Evolutionary conservation across 2,888 invertebrate genomes (phyloP).

Genomic region (Eurytoma californica): DNA sequence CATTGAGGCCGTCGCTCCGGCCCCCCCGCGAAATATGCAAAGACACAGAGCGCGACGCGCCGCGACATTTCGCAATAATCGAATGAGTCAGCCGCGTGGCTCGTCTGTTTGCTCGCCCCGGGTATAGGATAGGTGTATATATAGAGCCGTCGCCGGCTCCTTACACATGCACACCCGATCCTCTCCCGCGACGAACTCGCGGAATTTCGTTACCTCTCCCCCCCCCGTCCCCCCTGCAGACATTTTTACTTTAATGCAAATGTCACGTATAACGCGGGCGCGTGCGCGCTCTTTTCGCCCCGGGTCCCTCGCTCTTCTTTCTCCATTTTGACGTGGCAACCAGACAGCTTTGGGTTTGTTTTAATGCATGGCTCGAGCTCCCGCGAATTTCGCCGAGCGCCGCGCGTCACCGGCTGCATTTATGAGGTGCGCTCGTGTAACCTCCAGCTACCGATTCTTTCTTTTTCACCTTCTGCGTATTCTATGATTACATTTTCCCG

Average conservation of each 20-base stretch:
- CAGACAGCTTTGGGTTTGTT: constrained; percentile 33
- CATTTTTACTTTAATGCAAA: constrained; percentile 39
- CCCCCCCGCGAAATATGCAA: background rate
- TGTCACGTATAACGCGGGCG: constrained; percentile 34
- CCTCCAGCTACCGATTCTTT: too few species aligned
- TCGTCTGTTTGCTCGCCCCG: background rate
- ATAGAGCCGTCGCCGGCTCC: background rate
- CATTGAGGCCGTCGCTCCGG: constrained; percentile 4
- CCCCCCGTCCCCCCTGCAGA: background rate
- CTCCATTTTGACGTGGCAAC: background rate
- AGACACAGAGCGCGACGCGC: background rate
- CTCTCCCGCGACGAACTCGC: background rate
- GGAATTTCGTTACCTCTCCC: background rate
- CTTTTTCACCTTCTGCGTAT: too few species aligned
- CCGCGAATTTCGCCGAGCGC: background rate
- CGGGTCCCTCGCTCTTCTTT: constrained; percentile 24
- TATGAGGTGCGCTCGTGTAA: too few species aligned
- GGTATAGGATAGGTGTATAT: background rate
- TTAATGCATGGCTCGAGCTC: constrained; percentile 8
- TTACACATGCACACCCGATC: constrained; percentile 2
- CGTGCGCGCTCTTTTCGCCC: constrained; percentile 3
- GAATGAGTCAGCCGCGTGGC: constrained; percentile 18
- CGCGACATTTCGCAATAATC: constrained; percentile 37
- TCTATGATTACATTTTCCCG: too few species aligned
- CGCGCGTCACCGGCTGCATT: background rate